Base-by-base conservation (phyloP, 2,888 invertebrate genomes). In the Epistrophe eligans region DNA sequence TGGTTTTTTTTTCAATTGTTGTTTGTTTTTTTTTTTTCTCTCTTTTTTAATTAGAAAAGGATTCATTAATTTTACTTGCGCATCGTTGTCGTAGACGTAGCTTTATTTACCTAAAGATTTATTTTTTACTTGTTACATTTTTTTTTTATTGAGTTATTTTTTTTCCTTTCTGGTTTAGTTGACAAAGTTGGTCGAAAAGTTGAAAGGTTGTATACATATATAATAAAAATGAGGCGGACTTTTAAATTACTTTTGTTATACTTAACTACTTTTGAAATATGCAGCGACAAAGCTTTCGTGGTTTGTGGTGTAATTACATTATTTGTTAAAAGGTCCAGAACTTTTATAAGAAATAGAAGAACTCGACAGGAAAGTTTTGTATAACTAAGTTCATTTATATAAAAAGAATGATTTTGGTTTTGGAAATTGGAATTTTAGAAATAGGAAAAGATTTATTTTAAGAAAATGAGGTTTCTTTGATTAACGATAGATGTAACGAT, bases 171-270 rank as follows among this genome's bases (percentile, higher is more conserved):
- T 55, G 28, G 28, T 38, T 35, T 43, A 38, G 57, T 72, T 72
- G 66, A 38, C 35, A 73, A 72, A 60, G 62, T 67, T 73, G 35
- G 66, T 50, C 35, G 28, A 19, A 45, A 24, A 48, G 58, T 43
- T 72, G 13, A 72, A 67, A 77, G 24, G 13, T 71, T 58, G 8
- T 62, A 24, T 24, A 24, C 3, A 24, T 6, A 24, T 24, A 24
- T 13, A 43, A 52, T 45, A 64, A 52, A 52, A 77, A 77, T 73
- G 50, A 73, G 81, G 80, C 38, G 66, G 72, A 81, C 58, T 81
- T 81, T 80, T n/a, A 80, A 84, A 80, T 72, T 80, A 80, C 84
- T 84, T 81, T 81, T 57, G 48, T 9, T 17, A 17, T 48, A 19
- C 17, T 35, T 48, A 48, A 48, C 66, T 48, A 66, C 66, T 66